Conservation (phyloP, 2,113 vertebrate genomes). For the Brachionichthys hirsutus region DNA sequence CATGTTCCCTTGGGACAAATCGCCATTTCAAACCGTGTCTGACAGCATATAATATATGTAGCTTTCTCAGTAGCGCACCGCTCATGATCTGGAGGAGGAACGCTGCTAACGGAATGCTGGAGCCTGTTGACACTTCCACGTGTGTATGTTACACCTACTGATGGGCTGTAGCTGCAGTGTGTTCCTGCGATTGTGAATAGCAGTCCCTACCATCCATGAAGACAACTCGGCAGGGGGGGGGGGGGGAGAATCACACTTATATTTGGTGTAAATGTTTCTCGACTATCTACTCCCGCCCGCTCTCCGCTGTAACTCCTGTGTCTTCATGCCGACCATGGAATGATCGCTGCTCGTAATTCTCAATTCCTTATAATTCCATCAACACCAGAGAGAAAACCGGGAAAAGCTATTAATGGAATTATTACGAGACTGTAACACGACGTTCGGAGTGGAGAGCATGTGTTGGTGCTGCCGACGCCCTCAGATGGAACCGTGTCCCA, state of each 20-base stretch:
- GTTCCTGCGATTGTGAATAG: too few species aligned
- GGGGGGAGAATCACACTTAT: slow-evolving; percentile 39
- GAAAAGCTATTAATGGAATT: slow-evolving; percentile 31
- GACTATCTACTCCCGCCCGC: not conserved
- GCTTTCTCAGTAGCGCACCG: slow-evolving; percentile 14
- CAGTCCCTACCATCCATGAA: too few species aligned
- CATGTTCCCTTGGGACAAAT: slow-evolving; percentile 16
- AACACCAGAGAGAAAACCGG: slow-evolving; percentile 23
- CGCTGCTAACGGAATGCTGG: slow-evolving; percentile 2
- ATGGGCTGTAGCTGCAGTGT: not conserved
- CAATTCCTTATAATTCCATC: not conserved
- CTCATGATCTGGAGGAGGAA: slow-evolving; percentile 19
- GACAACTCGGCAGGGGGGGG: slow-evolving; percentile 38
- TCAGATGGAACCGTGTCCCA: slow-evolving; percentile 27
- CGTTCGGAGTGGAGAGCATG: slow-evolving; percentile 29
- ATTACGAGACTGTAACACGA: slow-evolving; percentile 23
- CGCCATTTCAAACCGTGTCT: slow-evolving; percentile 48
- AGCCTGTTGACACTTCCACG: slow-evolving; percentile 19
- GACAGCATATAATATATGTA: slow-evolving; percentile 30
- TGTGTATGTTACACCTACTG: slow-evolving; percentile 27
- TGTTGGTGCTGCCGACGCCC: slow-evolving; percentile 40
- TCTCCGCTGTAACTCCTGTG: not conserved
- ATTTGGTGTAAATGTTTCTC: slow-evolving; percentile 36
- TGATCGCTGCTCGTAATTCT: not conserved
- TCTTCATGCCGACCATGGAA: not conserved